phyloP scores from a whole-genome alignment of 2,888 invertebrate species.

The Glyphotaelius pellucidus region DNA sequence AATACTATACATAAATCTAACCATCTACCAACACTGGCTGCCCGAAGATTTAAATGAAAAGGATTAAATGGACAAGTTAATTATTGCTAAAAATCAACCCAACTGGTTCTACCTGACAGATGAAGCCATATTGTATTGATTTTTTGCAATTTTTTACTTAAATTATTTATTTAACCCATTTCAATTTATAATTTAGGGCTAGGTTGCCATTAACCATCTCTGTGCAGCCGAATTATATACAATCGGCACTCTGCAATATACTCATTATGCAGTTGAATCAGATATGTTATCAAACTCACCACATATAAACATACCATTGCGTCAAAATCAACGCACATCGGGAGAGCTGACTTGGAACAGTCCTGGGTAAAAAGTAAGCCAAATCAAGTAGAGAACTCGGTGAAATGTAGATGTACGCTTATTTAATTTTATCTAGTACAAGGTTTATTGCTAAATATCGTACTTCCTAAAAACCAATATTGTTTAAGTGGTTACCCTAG shows the following conservation, averaged over 20 bases:
- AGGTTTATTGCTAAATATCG: constrained; percentile 32
- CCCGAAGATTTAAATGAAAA: not conserved
- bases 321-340: not conserved
- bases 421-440: not conserved
- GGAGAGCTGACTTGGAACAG: not conserved
- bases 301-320: not conserved
- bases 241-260: not conserved
- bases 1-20: not conserved
- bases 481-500: not conserved
- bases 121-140: not conserved
- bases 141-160: not conserved
- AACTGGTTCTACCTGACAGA: not conserved
- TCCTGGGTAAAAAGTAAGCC: not conserved
- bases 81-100: not conserved
- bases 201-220: not conserved
- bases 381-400: not conserved
- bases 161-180: not conserved
- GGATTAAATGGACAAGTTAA: not conserved
- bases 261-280: too few relatives aligned
- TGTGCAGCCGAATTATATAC: not conserved
- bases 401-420: constrained; percentile 15
- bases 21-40: not conserved
- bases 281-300: too few relatives aligned
- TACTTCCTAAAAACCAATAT: not conserved
- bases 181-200: not conserved